Evolutionary conservation across 2,113 vertebrate genomes (phyloP).

Genomic region (Mustela lutreola): DNA sequence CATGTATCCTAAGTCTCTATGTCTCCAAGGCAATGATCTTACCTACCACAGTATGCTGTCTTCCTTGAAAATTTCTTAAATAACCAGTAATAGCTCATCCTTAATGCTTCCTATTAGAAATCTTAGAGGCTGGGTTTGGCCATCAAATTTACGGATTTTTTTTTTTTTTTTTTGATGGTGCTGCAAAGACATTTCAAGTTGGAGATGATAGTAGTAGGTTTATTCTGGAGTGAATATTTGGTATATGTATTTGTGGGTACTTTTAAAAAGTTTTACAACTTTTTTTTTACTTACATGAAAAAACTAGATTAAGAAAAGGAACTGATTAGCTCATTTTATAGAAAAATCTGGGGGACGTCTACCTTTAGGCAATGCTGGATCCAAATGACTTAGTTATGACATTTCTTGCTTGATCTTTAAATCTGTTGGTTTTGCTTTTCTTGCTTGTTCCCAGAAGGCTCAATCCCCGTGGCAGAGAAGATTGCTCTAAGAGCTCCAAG

Average conservation of each 20-base stretch:
- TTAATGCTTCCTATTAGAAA: neutral
- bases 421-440: neutral
- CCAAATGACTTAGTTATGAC: neutral
- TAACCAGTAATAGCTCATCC: neutral
- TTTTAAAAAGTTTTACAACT: neutral
- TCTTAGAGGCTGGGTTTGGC: neutral
- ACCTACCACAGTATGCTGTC: neutral
- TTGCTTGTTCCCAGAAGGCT: neutral
- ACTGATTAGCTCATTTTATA: neutral
- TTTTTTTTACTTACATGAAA: neutral
- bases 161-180: neutral
- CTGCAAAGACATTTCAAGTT: neutral
- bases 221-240: neutral
- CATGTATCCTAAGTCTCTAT: neutral
- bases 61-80: slow-evolving; percentile 30
- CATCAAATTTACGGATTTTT: neutral
- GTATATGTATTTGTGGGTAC: neutral
- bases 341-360: neutral
- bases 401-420: neutral
- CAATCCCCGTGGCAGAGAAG: neutral
- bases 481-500: neutral
- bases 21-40: neutral
- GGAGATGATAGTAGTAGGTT: neutral
- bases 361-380: neutral
- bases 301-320: neutral